Evolutionary conservation across 2,113 vertebrate species (phyloP).

Genomic region (Perca schrenkii): DNA sequence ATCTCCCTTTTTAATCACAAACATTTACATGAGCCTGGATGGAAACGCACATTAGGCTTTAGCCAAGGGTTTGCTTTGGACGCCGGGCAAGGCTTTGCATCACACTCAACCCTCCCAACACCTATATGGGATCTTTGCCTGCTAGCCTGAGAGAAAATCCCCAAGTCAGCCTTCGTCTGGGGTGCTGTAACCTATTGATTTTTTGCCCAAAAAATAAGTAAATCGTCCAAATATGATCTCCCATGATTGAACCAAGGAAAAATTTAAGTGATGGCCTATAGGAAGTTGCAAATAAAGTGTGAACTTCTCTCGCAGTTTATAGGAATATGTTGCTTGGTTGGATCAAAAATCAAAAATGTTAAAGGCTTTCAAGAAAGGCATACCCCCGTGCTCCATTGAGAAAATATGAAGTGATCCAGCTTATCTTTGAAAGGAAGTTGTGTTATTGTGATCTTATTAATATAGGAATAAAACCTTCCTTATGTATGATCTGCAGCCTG

Average conservation of each 20-base stretch:
- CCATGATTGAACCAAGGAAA: background rate
- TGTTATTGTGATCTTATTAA: background rate
- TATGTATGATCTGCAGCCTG: background rate
- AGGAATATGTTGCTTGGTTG: background rate
- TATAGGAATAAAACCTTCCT: background rate
- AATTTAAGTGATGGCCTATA: background rate
- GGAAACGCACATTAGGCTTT: conserved; percentile 51
- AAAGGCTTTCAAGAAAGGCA: background rate
- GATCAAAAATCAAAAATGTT: background rate
- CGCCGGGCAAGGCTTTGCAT: conserved; percentile 33
- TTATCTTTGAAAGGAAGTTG: conserved; percentile 7
- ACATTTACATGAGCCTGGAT: conserved; percentile 68
- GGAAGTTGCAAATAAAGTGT: background rate
- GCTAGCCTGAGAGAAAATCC: conserved; percentile 27
- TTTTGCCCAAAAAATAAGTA: conserved; percentile 20
- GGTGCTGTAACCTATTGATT: conserved; percentile 31
- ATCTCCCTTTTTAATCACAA: conserved; percentile 84
- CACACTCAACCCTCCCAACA: conserved; percentile 17
- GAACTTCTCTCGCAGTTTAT: background rate
- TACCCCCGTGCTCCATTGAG: background rate
- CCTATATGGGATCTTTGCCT: conserved; percentile 24
- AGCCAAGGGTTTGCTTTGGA: conserved; percentile 49
- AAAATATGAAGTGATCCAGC: background rate
- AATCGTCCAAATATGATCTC: conserved; percentile 7
- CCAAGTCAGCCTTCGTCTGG: conserved; percentile 26